These are phyloP conservation scores for Cyphomyrus discorhynchus DNA, from an alignment of 2,113 vertebrate genomes.

Conservation along the genomic window DNA sequence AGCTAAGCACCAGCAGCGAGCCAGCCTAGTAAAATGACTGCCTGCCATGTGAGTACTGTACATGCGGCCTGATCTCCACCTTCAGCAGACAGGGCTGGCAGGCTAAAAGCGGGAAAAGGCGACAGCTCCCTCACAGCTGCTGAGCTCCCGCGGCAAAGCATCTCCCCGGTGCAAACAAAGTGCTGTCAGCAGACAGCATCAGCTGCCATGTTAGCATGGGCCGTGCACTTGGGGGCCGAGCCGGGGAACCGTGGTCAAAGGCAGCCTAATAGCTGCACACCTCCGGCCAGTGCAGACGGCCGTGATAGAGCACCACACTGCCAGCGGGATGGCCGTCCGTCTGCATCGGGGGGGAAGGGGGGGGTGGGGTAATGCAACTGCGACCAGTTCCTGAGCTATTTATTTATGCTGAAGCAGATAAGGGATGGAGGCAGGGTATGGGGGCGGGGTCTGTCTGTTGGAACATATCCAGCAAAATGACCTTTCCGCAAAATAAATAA, in stretches of 20 bases:
- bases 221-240: neutral
- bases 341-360: neutral
- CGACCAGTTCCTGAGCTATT: neutral
- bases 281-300: neutral
- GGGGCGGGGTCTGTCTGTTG: constrained; percentile 1
- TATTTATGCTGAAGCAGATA: neutral
- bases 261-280: neutral
- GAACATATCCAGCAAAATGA: constrained; percentile 35
- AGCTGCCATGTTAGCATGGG: neutral
- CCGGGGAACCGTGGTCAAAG: neutral
- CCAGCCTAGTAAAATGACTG: neutral
- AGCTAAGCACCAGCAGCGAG: neutral
- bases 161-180: neutral
- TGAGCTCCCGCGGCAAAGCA: neutral
- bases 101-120: neutral
- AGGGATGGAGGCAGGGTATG: neutral
- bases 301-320: neutral
- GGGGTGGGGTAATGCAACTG: neutral
- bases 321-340: neutral
- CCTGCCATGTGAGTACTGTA: neutral
- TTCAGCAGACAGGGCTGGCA: neutral
- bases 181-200: neutral
- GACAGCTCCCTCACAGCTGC: neutral
- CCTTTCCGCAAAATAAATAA: constrained; percentile 49
- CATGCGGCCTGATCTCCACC: neutral